Conservation (phyloP, 2,888 invertebrate genomes). For the Sceliomorpha sp. region DNA sequence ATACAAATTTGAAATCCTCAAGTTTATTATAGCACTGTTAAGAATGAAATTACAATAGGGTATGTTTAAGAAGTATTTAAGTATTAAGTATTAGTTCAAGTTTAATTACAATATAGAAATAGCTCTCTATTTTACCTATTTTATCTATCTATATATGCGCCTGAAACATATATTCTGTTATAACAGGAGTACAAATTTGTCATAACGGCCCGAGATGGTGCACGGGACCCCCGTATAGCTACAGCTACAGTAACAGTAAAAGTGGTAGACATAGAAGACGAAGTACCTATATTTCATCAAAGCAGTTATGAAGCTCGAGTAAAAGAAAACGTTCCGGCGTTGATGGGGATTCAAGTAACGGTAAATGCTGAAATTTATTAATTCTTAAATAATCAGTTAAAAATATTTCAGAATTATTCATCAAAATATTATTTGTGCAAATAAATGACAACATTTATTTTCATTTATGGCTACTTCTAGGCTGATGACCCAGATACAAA, state of each 20-base stretch:
- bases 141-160: no score
- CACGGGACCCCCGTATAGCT: slow-evolving; percentile 90
- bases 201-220: slow-evolving; percentile 93
- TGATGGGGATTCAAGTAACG: slow-evolving; percentile 88
- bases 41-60: no score
- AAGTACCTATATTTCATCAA: slow-evolving; percentile 89
- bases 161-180: no score
- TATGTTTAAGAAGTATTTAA: no score
- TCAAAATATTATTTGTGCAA: no score
- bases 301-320: slow-evolving; percentile 88
- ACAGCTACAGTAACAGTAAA: slow-evolving; percentile 92
- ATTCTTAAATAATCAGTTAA: slow-evolving; percentile 3
- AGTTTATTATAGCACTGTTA: no score
- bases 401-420: no score
- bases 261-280: slow-evolving; percentile 91
- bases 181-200: slow-evolving; percentile 89
- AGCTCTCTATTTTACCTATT: no score
- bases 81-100: no score
- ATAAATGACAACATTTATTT: slow-evolving; percentile 10
- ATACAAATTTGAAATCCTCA: no score
- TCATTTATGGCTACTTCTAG: slow-evolving; percentile 80
- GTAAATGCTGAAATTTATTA: slow-evolving; percentile 78
- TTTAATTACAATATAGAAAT: no score
- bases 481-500: slow-evolving; percentile 91
- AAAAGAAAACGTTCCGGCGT: slow-evolving; percentile 92